Base-by-base conservation (phyloP, 2,797 vertebrate species). In the Monodelphis domestica region DNA sequence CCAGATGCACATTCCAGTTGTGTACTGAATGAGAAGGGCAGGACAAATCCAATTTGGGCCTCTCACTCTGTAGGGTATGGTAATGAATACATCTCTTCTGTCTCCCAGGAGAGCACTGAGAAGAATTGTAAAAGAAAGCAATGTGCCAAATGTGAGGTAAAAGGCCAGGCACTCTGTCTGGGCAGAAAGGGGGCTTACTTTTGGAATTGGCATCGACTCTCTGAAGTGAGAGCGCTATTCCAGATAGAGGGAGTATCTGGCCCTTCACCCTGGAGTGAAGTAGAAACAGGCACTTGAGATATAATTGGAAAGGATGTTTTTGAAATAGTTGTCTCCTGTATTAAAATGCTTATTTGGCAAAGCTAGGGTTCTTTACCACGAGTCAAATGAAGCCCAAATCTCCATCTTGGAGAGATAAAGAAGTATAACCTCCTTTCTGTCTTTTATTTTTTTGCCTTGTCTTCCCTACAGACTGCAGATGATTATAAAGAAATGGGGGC, bases 41-140 rank as follows among this genome's bases (percentile, higher is more conserved):
- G 92, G 38, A 54, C 38, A 90, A 91, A 94, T 91, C 56, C 94
- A 45, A 52, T 93, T 84, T 91, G 91, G 91, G 50, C 87, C 94
- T 90, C 91, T 92, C 33, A 53, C 53, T 93, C 95, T 90, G n/a
- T 91, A 33, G 84, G 50, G 56, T 63, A 38, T 59, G 70, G 14
- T 95, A 90, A 94, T 92, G 92, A 93, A 90, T 89, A 89, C n/a
- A 54, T 87, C 78, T 88, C 50, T 1, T 51, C 63, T 94, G 95
- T 94, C 11, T 93, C 93, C 54, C 51, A 30, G 11, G 1, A 95
- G 50, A 89, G 30, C 57, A 54, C n/a, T 9, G 24, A 90, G 90
- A 94, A 91, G 92, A 94, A 84, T 90, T 30, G 54, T 90, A 89
- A 92, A 91, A 78, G 17, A 57, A 38, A 2, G 21, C 55, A n/a